Base-by-base conservation (phyloP, 2,888 invertebrate species). In the Drosophila imparisetae region DNA sequence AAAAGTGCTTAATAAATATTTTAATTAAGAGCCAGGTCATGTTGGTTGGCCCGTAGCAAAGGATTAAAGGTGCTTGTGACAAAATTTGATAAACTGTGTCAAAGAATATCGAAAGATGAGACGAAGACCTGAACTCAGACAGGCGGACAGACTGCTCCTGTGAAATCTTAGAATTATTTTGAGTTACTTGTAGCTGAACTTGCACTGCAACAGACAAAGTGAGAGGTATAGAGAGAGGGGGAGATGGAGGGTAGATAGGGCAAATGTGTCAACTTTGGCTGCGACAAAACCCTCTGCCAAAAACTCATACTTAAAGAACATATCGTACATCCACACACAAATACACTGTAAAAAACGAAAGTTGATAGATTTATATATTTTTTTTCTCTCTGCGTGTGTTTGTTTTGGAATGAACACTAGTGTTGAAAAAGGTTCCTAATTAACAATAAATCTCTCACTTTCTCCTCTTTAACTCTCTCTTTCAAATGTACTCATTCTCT, bases 1-100 rank as follows among this genome's bases (percentile, higher is more conserved):
- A 85, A 85, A 83, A 11, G 75, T 67, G 76, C 72, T 84, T 81
- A 79, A 82, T 86, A 89, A 89, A 86, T 86, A 86, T 84, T 86
- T 84, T 86, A 86, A 86, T 84, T 86, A 82, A 75, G 75, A 70
- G 58, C 30, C 75, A 59, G 45, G 50, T 66, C 75, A 71, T 30
- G 70, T 49, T 58, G 52, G 15, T 0, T 38, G 40, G 7, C 27
- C 32, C 34, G 18, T 40, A 18, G 8, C 50, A 6, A 2, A 30
- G 67, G 67, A 29, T 59, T 32, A 45, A 67, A 68, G 54, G 54
- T 69, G 29, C 18, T 66, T 63, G 48, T 65, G 48, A 61, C 40
- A 63, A 65, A 66, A 42, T 67, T 58, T 30, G 15, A 40, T 32
- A 50, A 27, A 38, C 38, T 45, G 11, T 63, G 54, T 48, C 64